Evolutionary conservation across 2,888 invertebrate genomes (phyloP), one percentile per base, ranked within the genome.

Genomic region (Colletes collaris): DNA sequence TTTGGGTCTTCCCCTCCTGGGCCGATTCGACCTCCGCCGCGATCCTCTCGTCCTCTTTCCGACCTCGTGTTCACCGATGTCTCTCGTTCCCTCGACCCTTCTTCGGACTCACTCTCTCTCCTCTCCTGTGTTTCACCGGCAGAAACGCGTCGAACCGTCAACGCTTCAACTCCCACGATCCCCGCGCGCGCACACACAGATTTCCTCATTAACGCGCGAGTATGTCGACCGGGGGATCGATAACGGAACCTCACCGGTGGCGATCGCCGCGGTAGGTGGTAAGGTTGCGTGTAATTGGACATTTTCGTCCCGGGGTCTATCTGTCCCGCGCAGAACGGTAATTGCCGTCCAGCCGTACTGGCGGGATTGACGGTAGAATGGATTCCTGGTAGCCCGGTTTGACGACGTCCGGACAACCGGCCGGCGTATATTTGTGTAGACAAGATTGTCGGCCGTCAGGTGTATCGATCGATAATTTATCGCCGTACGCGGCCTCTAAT

Each of bases 41-140:
- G 66, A 70, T 91, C 91, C 91, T 89, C 91, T 90, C 91, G 90
- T 91, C 90, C 40, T 90, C 91, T 90, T 90, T 89, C 89, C 72
- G 49, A n/a, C 50, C 59, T 27, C 65, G 52, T 66, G 46, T 71
- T 68, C 62, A 52, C 16, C 85, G 87, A 86, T 85, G 83, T 81
- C 84, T 83, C 83, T 82, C 80, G 46, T 64, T 35, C 46, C 8
- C 19, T 60, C 35, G 10, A 7, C n/a, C 37, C 40, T 53, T 46
- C 67, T 63, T 7, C 19, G 27, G 16, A 46, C 46, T 16, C 52
- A 67, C 79, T 66, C 76, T 69, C 72, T 64, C 70, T 62, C 65
- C 72, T 37, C 13, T 62, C 55, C 67, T 11, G 13, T 62, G 65
- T 71, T 69, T 66, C 78, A 72, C 82, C 76, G 75, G 85, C 82